Conservation (phyloP, 2,888 invertebrate species). For the Cancer borealis region DNA sequence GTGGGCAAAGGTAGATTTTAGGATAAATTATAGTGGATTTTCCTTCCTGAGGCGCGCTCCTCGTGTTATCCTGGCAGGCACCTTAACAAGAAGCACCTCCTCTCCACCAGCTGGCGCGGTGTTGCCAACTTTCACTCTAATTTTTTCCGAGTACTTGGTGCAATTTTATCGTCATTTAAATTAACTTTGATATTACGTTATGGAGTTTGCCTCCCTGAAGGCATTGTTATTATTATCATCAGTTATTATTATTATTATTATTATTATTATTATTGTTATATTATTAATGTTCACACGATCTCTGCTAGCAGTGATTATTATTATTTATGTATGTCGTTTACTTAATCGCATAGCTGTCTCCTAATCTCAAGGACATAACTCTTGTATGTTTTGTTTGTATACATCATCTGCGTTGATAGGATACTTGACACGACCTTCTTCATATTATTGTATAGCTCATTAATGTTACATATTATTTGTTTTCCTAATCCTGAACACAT, state of each 20-base stretch:
- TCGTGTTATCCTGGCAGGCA: conserved; percentile 52
- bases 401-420: background rate
- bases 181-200: conserved; percentile 47
- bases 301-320: too few species aligned
- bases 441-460: background rate
- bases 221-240: background rate
- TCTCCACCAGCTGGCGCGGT: conserved; percentile 50
- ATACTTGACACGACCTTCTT: background rate
- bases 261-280: conserved; percentile 7
- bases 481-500: background rate
- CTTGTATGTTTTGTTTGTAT: background rate
- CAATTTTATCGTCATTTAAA: conserved; percentile 43
- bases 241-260: conserved; percentile 8
- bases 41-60: background rate
- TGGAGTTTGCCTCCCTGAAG: background rate
- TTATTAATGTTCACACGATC: background rate
- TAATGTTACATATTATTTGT: background rate
- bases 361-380: background rate
- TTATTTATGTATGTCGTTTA: too few species aligned
- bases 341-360: background rate
- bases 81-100: conserved; percentile 56
- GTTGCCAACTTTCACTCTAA: conserved; percentile 50
- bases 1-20: conserved; percentile 6
- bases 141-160: conserved; percentile 43
- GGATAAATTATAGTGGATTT: background rate